These are phyloP conservation scores for Huso huso DNA, from an alignment of 2,797 vertebrate species.

Conservation along the genomic window DNA sequence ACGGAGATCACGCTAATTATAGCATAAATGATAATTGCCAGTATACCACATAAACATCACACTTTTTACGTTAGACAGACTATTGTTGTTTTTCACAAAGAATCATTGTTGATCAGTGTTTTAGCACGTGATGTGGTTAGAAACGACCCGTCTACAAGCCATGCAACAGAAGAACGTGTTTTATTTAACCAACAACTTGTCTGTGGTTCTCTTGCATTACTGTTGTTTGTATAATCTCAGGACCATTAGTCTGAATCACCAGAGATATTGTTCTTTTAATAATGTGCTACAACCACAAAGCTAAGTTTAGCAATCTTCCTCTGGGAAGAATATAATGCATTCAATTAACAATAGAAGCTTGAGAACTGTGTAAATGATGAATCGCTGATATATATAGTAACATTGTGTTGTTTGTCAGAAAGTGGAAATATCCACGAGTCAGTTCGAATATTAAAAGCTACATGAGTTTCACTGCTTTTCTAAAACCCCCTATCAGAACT, in stretches of 20 bases:
- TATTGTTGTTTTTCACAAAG: slow-evolving; percentile 6
- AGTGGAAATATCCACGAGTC: not conserved
- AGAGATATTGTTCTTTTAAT: slow-evolving; percentile 51
- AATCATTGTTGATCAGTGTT: slow-evolving; percentile 15
- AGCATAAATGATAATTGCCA: no score
- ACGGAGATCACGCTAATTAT: no score
- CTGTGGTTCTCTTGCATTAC: slow-evolving; percentile 45
- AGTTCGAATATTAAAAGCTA: slow-evolving; percentile 27
- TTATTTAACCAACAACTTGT: slow-evolving; percentile 45
- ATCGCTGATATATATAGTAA: slow-evolving; percentile 5
- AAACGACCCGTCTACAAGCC: slow-evolving; percentile 2
- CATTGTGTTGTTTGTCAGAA: slow-evolving; percentile 25
- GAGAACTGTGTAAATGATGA: slow-evolving; percentile 57
- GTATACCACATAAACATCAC: slow-evolving; percentile 25
- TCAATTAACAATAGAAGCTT: slow-evolving; percentile 57
- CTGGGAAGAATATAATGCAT: slow-evolving; percentile 68
- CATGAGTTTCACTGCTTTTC: slow-evolving; percentile 27
- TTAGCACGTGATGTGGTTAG: slow-evolving; percentile 2
- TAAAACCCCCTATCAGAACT: not conserved
- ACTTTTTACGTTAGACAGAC: slow-evolving; percentile 12
- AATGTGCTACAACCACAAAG: slow-evolving; percentile 47
- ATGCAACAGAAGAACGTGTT: slow-evolving; percentile 32
- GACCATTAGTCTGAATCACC: slow-evolving; percentile 61
- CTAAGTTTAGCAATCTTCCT: slow-evolving; percentile 70
- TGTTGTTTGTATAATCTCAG: slow-evolving; percentile 37